Evolutionary conservation across 1,140 invertebrate genomes (phyloP).

Genomic region (Ridgeia piscesae): DNA sequence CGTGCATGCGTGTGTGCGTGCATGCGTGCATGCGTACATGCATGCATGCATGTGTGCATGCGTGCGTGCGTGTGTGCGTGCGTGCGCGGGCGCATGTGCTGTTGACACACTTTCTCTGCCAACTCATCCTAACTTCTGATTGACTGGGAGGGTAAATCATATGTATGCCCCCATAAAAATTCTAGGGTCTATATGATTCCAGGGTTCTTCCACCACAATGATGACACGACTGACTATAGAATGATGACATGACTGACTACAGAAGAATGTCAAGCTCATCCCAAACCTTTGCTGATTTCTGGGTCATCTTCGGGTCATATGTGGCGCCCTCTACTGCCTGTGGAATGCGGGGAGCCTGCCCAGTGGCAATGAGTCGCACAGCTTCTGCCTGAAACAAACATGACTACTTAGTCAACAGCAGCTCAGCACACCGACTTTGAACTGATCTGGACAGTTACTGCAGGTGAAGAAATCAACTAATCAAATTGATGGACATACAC

Average conservation of each 20-base stretch:
- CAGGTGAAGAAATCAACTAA: neutral
- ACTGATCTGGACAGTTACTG: neutral
- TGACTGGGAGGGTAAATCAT: too few relatives aligned
- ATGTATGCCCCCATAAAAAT: too few relatives aligned
- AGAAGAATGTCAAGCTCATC: neutral
- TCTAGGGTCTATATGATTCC: too few relatives aligned
- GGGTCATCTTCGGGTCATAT: slow-evolving; percentile 89
- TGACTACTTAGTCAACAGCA: neutral
- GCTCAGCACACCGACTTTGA: neutral
- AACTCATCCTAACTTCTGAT: too few relatives aligned
- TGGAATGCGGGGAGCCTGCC: slow-evolving; percentile 75
- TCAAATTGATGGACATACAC: neutral
- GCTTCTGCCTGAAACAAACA: slow-evolving; percentile 68
- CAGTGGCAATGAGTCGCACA: slow-evolving; percentile 83
- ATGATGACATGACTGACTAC: too few relatives aligned
- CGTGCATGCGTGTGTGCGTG: too few relatives aligned
- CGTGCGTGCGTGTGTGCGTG: too few relatives aligned
- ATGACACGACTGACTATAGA: neutral
- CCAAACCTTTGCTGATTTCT: slow-evolving; percentile 61
- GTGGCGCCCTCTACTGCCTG: slow-evolving; percentile 85
- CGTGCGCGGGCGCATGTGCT: too few relatives aligned
- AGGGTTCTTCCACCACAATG: too few relatives aligned
- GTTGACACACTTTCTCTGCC: too few relatives aligned
- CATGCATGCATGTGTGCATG: too few relatives aligned
- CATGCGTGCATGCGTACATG: too few relatives aligned